Conservation (phyloP, 2,797 vertebrate species). For the Silurus lanzhouensis region DNA sequence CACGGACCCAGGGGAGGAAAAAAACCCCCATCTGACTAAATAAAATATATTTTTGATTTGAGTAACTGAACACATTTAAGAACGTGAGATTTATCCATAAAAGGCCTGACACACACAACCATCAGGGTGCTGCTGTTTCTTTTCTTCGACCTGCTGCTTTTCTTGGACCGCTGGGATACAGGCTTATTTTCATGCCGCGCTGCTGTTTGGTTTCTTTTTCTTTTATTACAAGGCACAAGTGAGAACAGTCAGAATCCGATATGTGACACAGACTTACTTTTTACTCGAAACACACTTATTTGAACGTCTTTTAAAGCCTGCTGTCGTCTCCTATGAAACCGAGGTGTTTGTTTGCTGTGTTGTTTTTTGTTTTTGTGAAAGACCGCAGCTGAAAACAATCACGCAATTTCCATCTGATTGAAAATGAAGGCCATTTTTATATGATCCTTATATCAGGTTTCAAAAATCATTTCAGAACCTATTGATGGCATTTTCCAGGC, state of each 20-base stretch:
- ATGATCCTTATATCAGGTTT: background rate
- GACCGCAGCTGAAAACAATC: background rate
- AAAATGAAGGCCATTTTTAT: background rate
- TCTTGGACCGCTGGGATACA: constrained; percentile 13
- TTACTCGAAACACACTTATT: constrained; percentile 21
- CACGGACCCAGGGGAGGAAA: constrained; percentile 55
- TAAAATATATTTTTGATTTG: constrained; percentile 23
- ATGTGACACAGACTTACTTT: constrained; percentile 16
- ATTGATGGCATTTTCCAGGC: background rate
- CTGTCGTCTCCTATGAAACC: background rate
- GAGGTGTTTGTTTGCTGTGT: background rate
- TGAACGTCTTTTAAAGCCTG: constrained; percentile 4
- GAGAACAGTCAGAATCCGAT: background rate
- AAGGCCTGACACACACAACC: constrained; percentile 45
- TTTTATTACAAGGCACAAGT: constrained; percentile 23
- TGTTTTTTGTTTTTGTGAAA: background rate
- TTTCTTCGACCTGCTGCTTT: constrained; percentile 29
- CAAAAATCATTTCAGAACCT: background rate
- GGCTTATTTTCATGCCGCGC: constrained; percentile 26
- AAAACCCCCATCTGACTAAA: constrained; percentile 53
- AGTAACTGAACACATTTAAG: background rate
- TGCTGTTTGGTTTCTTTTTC: background rate
- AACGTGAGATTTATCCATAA: constrained; percentile 23
- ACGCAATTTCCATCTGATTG: background rate
- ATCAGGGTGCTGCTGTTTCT: constrained; percentile 36